These are phyloP conservation scores for Lota lota DNA, from an alignment of 2,113 vertebrate species.

Conservation along the genomic window DNA sequence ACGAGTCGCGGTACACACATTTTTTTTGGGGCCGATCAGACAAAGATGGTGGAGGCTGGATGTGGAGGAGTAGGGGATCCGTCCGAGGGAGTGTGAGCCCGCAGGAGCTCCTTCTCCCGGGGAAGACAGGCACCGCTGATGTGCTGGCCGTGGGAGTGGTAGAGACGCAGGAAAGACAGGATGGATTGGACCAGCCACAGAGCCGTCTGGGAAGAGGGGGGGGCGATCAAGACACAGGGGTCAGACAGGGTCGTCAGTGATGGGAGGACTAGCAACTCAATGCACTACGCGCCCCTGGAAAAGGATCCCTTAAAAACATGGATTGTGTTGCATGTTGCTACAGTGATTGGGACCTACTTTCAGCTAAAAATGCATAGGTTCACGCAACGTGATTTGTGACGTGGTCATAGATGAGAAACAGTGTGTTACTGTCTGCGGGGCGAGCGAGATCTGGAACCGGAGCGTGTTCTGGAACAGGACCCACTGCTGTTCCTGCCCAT, in stretches of 20 bases:
- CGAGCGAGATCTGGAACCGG: slow-evolving; percentile 87
- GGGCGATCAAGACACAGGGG: slow-evolving; percentile 9
- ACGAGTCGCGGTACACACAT: not conserved
- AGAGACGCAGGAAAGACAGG: slow-evolving; percentile 76
- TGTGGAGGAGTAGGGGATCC: slow-evolving; percentile 45
- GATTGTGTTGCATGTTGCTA: too few species aligned
- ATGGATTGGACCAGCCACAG: slow-evolving; percentile 73
- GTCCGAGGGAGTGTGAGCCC: slow-evolving; percentile 51
- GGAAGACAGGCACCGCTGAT: slow-evolving; percentile 66
- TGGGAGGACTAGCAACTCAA: not conserved
- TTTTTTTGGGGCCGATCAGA: slow-evolving; percentile 32
- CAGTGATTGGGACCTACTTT: too few species aligned
- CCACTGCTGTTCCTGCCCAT: too few species aligned
- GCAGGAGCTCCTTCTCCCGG: slow-evolving; percentile 74
- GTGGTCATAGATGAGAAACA: not conserved
- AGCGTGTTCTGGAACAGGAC: too few species aligned
- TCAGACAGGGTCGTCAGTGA: not conserved
- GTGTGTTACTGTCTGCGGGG: slow-evolving; percentile 87
- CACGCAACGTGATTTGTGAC: too few species aligned
- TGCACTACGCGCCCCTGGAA: too few species aligned
- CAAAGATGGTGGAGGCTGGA: slow-evolving; percentile 52
- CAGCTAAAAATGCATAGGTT: too few species aligned
- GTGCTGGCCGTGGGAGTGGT: slow-evolving; percentile 76
- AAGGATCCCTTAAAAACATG: too few species aligned
- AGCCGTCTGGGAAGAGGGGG: slow-evolving; percentile 58